Evolutionary conservation across 2,797 vertebrate species (phyloP).

Genomic region (Mycteria americana): DNA sequence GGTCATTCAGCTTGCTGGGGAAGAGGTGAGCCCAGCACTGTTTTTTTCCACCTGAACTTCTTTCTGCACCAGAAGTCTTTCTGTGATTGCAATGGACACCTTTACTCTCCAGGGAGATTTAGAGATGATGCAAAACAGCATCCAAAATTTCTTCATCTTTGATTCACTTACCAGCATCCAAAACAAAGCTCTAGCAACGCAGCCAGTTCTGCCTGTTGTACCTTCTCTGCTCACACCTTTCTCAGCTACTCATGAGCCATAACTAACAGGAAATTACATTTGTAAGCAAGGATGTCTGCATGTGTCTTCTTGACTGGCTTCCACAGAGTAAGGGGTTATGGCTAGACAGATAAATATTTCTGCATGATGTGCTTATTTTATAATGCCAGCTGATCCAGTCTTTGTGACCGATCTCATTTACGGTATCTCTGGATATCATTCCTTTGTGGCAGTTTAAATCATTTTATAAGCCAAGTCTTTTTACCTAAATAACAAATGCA

Average conservation of each 20-base stretch:
- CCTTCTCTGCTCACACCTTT: neutral
- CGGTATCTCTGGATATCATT: neutral
- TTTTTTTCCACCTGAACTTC: neutral
- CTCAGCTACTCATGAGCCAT: neutral
- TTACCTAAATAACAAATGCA: neutral
- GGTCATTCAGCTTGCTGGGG: neutral
- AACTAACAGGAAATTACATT: neutral
- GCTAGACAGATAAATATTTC: neutral
- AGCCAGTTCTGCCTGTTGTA: neutral
- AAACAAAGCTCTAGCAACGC: neutral
- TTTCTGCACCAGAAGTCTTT: neutral
- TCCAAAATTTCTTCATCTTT: neutral
- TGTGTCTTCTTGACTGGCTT: neutral
- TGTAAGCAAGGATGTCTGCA: neutral
- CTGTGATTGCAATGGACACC: neutral
- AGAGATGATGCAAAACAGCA: neutral
- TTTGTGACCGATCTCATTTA: neutral
- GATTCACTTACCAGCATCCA: neutral
- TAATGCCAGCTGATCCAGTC: neutral
- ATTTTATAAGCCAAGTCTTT: neutral
- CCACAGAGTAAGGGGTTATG: neutral
- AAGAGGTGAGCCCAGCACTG: neutral
- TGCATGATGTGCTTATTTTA: neutral
- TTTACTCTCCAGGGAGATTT: neutral
- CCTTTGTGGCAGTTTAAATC: neutral